phyloP scores from a whole-genome alignment of 2,888 invertebrate genomes.

The Tetropium fuscum region DNA sequence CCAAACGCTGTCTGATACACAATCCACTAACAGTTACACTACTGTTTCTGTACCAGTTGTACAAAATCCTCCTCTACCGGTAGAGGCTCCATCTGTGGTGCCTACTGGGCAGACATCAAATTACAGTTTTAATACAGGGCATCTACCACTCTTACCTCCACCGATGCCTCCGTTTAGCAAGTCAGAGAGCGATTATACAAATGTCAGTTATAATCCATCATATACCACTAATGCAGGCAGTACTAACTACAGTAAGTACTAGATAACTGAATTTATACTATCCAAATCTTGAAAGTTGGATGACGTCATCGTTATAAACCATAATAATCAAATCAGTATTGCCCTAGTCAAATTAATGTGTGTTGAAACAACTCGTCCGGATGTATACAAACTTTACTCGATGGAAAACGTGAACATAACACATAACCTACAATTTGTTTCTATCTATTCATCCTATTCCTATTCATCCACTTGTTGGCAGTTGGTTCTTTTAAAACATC shows the following conservation, averaged over 20 bases:
- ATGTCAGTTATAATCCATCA: constrained; percentile 29
- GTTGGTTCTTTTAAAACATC: too few species aligned
- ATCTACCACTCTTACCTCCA: constrained; percentile 71
- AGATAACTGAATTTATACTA: not conserved
- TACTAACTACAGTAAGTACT: constrained; percentile 43
- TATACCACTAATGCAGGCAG: constrained; percentile 28
- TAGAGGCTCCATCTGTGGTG: constrained; percentile 38
- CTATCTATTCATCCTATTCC: too few species aligned
- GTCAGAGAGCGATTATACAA: constrained; percentile 41
- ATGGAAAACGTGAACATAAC: too few species aligned
- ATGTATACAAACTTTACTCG: too few species aligned
- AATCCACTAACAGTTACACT: constrained; percentile 33
- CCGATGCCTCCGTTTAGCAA: constrained; percentile 65
- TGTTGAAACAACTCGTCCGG: too few species aligned
- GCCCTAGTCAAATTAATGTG: too few species aligned
- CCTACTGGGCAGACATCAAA: constrained; percentile 36
- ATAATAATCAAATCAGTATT: too few species aligned
- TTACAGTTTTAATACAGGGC: constrained; percentile 43
- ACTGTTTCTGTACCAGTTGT: constrained; percentile 62
- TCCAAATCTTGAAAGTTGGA: not conserved
- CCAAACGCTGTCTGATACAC: constrained; percentile 12
- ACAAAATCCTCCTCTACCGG: constrained; percentile 56
- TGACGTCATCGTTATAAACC: too few species aligned
- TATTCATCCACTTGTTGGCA: too few species aligned
- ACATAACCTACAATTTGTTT: too few species aligned